These are phyloP conservation scores for Tiliacea aurago DNA, from an alignment of 2,888 invertebrate species.

Conservation along the genomic window DNA sequence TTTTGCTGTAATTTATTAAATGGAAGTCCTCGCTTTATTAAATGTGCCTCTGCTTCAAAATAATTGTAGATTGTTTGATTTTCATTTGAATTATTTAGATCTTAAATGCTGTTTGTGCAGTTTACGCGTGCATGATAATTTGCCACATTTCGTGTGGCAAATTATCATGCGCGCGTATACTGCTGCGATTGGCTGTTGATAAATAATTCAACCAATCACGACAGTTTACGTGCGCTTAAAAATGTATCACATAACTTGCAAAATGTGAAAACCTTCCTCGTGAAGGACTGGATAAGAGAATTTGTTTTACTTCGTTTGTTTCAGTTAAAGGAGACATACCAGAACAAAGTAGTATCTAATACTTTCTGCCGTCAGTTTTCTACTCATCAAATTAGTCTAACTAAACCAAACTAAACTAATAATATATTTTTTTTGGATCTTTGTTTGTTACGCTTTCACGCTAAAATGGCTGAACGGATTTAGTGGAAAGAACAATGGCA, in stretches of 20 bases:
- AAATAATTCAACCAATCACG: neutral
- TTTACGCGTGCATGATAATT: no score
- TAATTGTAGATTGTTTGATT: constrained; percentile 13
- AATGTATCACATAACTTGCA: neutral
- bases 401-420: no score
- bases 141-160: no score
- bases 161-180: neutral
- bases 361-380: neutral
- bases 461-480: no score
- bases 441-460: no score
- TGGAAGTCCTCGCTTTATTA: constrained; percentile 5
- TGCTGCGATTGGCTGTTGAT: neutral
- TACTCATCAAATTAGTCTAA: neutral
- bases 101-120: no score
- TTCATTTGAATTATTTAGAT: constrained; percentile 1
- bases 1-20: constrained; percentile 10
- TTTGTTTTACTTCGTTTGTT: neutral
- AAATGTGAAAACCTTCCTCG: neutral
- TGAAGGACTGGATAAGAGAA: neutral
- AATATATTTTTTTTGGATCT: no score
- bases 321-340: neutral
- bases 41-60: constrained; percentile 17
- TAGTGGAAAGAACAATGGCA: no score
- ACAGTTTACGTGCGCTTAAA: neutral
- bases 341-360: neutral